Evolutionary conservation across 35 echinoderm and acorn worm genomes (phyloP), one percentile per base, ranked within the genome.

Genomic region (Patiria miniata): DNA sequence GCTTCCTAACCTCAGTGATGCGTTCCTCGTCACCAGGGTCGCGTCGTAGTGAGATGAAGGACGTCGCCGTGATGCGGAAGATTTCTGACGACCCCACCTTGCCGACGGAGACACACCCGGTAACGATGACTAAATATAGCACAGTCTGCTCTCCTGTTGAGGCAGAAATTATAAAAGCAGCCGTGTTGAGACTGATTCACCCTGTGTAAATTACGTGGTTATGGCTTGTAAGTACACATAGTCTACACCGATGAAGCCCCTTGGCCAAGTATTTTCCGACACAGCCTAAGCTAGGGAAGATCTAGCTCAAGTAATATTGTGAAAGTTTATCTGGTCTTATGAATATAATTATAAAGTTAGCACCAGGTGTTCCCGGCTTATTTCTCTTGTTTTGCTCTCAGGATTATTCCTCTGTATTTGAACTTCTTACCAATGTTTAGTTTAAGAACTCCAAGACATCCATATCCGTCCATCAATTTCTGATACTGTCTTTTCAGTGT

Each of bases 1-100:
- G 89, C 80, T 98, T 98, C 28, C 93, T 78, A 23, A 98, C 85
- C 65, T 98, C 96, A 10, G 59, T 54, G 51, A 98, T 83, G 5
- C 92, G 87, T 36, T 98, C 96, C 61, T 98, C 96, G 78, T 98
- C 96, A 21, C 83, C 61, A 16, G 89, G 85, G 18, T 89, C 61
- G n/a, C 91, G 87, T 50, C 92, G 83, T 32, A 98, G 56, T 12
- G 96, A 98, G 33, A 98, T 85, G 77, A 98, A 98, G 26, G 81
- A 77, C 7, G 96, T 98, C 2, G 96, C 93, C 9, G 96, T 98
- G 61, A 94, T 94, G 17, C 92, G 68, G 82, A 94, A 98, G 47
- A 98, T 83, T 51, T 94, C 96, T 7, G 77, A 90, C 39, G 88
- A 89, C 2, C 79, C 65, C 6, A 98, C 91, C 56, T 98, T 98